Evolutionary conservation across 2,797 vertebrate species (phyloP).

Genomic region (Hypotaenidia philippensis): DNA sequence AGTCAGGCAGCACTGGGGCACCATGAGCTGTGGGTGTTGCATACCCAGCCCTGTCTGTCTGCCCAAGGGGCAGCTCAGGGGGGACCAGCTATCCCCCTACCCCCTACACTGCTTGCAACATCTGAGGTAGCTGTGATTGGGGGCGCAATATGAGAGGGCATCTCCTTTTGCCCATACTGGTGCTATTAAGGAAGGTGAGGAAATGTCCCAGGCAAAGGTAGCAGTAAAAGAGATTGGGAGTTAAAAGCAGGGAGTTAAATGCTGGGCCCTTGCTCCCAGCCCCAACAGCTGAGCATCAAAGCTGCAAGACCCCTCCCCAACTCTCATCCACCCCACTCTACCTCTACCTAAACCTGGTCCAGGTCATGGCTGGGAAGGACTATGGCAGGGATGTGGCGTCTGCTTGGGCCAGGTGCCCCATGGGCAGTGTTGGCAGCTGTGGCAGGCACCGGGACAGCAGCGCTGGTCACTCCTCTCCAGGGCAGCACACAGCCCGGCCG

Average conservation of each 20-base stretch:
- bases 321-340: neutral
- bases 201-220: neutral
- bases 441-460: accelerated
- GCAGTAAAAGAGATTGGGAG: neutral
- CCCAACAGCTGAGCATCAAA: neutral
- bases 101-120: neutral
- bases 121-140: neutral
- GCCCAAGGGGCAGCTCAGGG: neutral
- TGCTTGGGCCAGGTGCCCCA: neutral
- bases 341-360: neutral
- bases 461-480: neutral
- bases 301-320: neutral
- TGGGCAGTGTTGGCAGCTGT: neutral
- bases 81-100: neutral
- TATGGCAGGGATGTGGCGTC: neutral
- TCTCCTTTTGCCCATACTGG: neutral
- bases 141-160: neutral
- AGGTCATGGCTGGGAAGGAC: neutral
- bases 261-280: neutral
- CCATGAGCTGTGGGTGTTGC: neutral
- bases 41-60: neutral
- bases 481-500: neutral
- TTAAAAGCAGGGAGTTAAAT: neutral
- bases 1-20: neutral
- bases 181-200: neutral